Conservation (phyloP, 2,113 vertebrate genomes). For the Podarcis muralis region DNA sequence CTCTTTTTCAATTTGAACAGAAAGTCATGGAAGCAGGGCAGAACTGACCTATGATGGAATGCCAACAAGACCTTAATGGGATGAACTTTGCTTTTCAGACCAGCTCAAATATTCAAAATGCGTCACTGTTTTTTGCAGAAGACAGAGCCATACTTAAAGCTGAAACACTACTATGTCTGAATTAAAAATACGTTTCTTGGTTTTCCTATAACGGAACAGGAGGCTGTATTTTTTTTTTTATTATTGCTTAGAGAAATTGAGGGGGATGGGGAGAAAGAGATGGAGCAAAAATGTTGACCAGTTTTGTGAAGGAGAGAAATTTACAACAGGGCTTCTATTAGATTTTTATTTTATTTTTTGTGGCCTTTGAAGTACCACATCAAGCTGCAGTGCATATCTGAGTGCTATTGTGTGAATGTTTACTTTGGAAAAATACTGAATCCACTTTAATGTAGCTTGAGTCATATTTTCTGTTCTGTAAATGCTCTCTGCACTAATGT, state of each 20-base stretch:
- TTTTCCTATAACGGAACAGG: not conserved
- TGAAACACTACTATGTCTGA: not conserved
- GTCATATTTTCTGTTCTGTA: constrained; percentile 10
- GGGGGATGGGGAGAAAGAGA: not conserved
- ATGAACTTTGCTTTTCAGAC: no score
- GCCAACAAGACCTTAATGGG: no score
- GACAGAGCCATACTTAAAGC: not conserved
- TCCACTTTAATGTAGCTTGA: not conserved
- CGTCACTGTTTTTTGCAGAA: not conserved
- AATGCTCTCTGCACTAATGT: constrained; percentile 16
- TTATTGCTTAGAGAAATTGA: not conserved
- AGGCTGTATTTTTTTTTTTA: no score
- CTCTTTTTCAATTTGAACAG: no score
- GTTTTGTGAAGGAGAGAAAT: not conserved
- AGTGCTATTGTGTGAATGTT: not conserved
- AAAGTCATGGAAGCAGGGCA: no score
- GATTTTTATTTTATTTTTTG: not conserved
- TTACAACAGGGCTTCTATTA: not conserved
- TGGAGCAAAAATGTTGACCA: not conserved
- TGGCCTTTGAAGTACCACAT: not conserved
- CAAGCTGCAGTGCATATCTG: not conserved
- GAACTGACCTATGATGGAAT: no score
- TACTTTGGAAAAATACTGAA: not conserved
- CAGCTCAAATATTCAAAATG: not conserved
- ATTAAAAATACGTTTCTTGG: not conserved